Conservation (phyloP, 2,888 invertebrate species). For the Platycheirus rosarum region DNA sequence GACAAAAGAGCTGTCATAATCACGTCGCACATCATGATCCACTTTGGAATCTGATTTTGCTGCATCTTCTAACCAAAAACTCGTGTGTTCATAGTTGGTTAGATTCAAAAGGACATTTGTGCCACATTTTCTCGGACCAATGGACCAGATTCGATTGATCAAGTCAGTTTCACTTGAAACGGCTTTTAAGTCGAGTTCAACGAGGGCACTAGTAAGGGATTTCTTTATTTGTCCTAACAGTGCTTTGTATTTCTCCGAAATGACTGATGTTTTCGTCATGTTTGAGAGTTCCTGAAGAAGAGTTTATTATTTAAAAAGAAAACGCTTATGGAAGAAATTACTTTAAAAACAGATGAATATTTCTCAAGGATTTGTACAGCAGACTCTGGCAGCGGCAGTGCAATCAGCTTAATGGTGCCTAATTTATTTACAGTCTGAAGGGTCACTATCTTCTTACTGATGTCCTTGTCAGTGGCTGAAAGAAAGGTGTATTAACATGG, state of each 20-base stretch:
- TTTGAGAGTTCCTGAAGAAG: conserved; percentile 77
- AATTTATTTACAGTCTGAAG: conserved; percentile 89
- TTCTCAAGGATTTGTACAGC: conserved; percentile 89
- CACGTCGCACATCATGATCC: conserved; percentile 84
- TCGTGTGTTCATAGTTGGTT: conserved; percentile 86
- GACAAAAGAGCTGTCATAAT: conserved; percentile 90
- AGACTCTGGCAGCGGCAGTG: conserved; percentile 88
- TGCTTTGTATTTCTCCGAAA: conserved; percentile 79
- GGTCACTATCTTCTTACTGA: conserved; percentile 84
- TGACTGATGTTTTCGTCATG: conserved; percentile 76
- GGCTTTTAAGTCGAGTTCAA: conserved; percentile 83
- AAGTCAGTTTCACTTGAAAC: conserved; percentile 83
- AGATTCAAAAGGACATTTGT: conserved; percentile 95
- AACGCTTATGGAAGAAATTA: no score
- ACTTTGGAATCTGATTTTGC: conserved; percentile 77
- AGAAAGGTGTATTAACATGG: no score
- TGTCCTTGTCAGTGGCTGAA: conserved; percentile 80
- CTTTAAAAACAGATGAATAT: conserved; percentile 88
- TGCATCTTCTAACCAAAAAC: conserved; percentile 83
- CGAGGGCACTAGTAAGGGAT: conserved; percentile 85
- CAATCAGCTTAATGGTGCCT: conserved; percentile 88
- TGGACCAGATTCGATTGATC: conserved; percentile 92
- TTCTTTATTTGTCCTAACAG: conserved; percentile 80
- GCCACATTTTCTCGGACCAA: conserved; percentile 94
- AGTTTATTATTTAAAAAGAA: no score